Conservation (phyloP, 2,113 vertebrate species). For the Hepsetus odoe region DNA sequence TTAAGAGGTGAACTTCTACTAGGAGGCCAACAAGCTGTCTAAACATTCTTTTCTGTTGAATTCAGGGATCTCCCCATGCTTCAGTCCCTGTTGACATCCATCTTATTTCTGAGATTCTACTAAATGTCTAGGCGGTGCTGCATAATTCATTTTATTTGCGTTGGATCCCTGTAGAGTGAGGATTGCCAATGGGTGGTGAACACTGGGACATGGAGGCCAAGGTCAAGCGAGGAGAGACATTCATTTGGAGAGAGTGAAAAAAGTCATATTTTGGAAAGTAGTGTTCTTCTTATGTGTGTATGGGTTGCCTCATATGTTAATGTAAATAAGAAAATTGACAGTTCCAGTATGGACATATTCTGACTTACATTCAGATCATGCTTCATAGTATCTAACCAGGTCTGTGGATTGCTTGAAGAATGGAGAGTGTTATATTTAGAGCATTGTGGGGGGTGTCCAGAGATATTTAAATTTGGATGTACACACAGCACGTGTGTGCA, state of each 20-base stretch:
- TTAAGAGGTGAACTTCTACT: not conserved
- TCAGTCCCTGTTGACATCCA: conserved; percentile 26
- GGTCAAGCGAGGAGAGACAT: conserved; percentile 6
- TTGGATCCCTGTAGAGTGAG: conserved; percentile 25
- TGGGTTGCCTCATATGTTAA: conserved; percentile 11
- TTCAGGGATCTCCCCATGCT: conserved; percentile 27
- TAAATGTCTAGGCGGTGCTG: conserved; percentile 13
- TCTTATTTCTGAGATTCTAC: conserved; percentile 23
- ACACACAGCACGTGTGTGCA: conserved; percentile 11
- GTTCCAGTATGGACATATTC: conserved; percentile 30
- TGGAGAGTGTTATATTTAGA: conserved; percentile 58
- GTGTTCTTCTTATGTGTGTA: conserved; percentile 45
- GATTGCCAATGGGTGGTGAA: conserved; percentile 21
- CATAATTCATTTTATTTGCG: conserved; percentile 42
- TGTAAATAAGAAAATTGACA: not conserved
- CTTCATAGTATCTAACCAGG: conserved; percentile 36
- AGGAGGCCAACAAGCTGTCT: not conserved
- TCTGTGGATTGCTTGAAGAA: conserved; percentile 51
- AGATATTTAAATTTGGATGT: conserved; percentile 49
- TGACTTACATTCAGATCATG: conserved; percentile 45
- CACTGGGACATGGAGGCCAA: not conserved
- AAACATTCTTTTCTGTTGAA: conserved; percentile 33
- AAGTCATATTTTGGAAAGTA: conserved; percentile 44
- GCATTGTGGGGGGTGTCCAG: conserved; percentile 48
- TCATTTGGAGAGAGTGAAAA: conserved; percentile 17